A percentile compares a stretch with the other conserved stretches of the same genome.
Evolutionary conservation across 1,140 invertebrate species (phyloP).

Genomic region (Kradibia gibbosae): DNA sequence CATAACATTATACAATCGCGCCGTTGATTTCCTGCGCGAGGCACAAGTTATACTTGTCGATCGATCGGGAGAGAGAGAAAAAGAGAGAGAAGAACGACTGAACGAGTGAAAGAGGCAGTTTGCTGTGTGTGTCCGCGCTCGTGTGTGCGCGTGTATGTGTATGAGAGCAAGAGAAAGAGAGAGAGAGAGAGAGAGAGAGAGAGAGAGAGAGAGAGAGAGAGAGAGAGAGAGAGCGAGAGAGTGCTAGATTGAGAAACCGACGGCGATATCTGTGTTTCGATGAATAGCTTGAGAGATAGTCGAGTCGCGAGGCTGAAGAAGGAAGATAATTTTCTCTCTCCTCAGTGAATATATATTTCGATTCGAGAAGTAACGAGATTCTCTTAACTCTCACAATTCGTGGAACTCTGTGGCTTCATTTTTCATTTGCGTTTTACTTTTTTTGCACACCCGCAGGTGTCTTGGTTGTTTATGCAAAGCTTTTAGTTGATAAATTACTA

Average conservation of each 20-base stretch:
- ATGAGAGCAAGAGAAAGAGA: conserved; percentile 45
- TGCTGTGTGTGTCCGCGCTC: too few species aligned
- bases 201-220: conserved; percentile 53
- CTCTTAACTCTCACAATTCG: conserved; percentile 15
- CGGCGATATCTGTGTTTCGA: conserved; percentile 45
- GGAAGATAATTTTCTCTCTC: conserved; percentile 40
- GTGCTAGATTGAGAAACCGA: conserved; percentile 46
- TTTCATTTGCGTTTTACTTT: conserved; percentile 17
- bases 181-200: conserved; percentile 50
- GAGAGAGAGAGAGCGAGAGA: conserved; percentile 48
- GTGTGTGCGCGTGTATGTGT: too few species aligned
- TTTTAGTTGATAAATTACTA: background rate
- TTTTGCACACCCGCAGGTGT: background rate
- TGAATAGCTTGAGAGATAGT: conserved; percentile 45
- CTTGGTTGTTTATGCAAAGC: background rate
- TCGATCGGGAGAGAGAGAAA: conserved; percentile 42
- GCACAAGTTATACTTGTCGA: conserved; percentile 36
- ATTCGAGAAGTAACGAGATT: conserved; percentile 35
- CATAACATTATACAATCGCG: conserved; percentile 40
- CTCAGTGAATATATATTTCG: conserved; percentile 25
- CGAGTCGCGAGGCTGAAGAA: conserved; percentile 42
- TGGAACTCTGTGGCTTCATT: conserved; percentile 13
- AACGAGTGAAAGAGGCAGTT: conserved; percentile 50
- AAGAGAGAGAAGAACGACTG: conserved; percentile 46
- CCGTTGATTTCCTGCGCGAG: conserved; percentile 30